Conservation (phyloP, 2,888 invertebrate genomes). For the Baronia brevicornis region DNA sequence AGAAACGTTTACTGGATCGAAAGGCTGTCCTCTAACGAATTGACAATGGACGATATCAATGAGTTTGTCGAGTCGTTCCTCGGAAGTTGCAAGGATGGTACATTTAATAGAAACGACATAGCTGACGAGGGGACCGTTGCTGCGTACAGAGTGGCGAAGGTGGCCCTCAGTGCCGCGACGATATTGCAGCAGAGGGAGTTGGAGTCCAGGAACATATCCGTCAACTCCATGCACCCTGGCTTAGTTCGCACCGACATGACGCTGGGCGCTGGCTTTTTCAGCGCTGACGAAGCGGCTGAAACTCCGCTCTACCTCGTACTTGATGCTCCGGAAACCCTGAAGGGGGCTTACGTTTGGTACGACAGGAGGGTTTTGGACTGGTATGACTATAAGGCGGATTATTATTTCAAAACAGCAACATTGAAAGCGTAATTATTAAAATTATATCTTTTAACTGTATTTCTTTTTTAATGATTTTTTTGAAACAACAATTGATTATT, state of each 20-base stretch:
- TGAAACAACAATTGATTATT: background rate
- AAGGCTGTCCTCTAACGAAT: constrained; percentile 33
- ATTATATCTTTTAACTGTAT: background rate
- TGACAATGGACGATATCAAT: constrained; percentile 43
- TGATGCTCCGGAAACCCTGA: constrained; percentile 62
- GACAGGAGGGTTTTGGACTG: constrained; percentile 74
- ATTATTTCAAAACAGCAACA: constrained; percentile 37
- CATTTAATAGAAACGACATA: constrained; percentile 36
- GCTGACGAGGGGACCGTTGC: constrained; percentile 72
- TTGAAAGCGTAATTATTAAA: constrained; percentile 14
- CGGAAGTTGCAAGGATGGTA: constrained; percentile 41
- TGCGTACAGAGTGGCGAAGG: constrained; percentile 82
- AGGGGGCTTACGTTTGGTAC: constrained; percentile 79
- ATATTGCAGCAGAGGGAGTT: constrained; percentile 79
- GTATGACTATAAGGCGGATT: constrained; percentile 48
- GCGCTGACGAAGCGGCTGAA: constrained; percentile 72
- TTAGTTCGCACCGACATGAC: constrained; percentile 87
- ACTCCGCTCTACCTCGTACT: constrained; percentile 72
- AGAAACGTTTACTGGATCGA: constrained; percentile 57
- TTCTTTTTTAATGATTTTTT: background rate
- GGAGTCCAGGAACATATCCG: constrained; percentile 67
- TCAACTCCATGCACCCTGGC: constrained; percentile 83
- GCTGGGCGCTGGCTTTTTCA: constrained; percentile 72
- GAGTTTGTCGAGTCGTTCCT: constrained; percentile 80
- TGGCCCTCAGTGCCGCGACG: constrained; percentile 80